Percentiles rank a stretch among this genome's conserved stretches.
These are phyloP conservation scores for Styela plicata DNA, from an alignment of 23 tunicate species.

Conservation along the genomic window DNA sequence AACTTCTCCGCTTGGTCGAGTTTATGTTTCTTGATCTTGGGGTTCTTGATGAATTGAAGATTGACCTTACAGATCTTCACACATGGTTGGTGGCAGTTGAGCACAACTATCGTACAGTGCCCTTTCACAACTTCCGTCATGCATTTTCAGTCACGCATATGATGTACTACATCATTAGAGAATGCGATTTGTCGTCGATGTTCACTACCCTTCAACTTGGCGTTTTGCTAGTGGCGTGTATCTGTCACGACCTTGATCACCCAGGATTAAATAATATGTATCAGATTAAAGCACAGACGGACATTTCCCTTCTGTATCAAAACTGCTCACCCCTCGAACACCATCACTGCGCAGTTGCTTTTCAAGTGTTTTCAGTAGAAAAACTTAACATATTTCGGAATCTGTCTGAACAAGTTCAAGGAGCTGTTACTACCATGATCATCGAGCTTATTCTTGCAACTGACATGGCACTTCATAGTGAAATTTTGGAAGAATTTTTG, in stretches of 20 bases:
- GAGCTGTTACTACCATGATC: conserved; percentile 36
- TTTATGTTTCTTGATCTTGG: conserved; percentile 37
- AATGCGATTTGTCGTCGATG: conserved; percentile 13
- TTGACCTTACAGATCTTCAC: background rate
- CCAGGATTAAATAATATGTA: conserved; percentile 53
- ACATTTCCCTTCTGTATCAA: conserved; percentile 36
- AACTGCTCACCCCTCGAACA: conserved; percentile 46
- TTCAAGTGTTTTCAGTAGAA: conserved; percentile 40
- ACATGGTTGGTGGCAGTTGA: conserved; percentile 54
- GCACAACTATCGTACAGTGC: conserved; percentile 31
- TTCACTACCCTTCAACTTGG: conserved; percentile 38
- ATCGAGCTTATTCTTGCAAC: conserved; percentile 45
- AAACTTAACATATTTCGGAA: conserved; percentile 40
- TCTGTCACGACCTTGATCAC: conserved; percentile 57
- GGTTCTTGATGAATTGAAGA: conserved; percentile 18
- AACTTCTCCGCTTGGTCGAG: conserved; percentile 21
- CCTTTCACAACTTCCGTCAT: conserved; percentile 56
- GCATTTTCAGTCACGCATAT: conserved; percentile 66
- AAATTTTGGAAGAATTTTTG: conserved; percentile 14
- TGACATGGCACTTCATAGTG: conserved; percentile 52
- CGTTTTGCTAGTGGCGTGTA: conserved; percentile 42
- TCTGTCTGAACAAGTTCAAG: conserved; percentile 7
- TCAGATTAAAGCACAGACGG: conserved; percentile 43
- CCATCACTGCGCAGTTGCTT: conserved; percentile 50
- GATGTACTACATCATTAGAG: conserved; percentile 43